Conservation (phyloP, 53 echinoderm and acorn worm genomes). For the Echinometra lucunter region DNA sequence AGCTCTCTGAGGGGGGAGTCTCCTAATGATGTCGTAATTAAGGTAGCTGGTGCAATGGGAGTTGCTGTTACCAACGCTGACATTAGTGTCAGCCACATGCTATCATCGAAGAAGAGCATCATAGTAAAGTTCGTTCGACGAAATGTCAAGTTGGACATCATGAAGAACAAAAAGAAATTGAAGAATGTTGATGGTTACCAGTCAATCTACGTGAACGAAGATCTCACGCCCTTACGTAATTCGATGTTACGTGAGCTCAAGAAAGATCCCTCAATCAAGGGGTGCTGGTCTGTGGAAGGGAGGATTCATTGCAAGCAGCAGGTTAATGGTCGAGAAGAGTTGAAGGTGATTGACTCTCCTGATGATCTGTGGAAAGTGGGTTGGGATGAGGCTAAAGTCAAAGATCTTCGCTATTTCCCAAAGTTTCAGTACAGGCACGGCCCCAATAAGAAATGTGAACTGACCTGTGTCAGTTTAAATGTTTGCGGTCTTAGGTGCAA, state of each 20-base stretch:
- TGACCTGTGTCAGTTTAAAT: slow-evolving; percentile 27
- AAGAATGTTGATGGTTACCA: slow-evolving; percentile 3
- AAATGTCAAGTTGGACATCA: slow-evolving; percentile 26
- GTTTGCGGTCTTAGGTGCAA: slow-evolving; percentile 28
- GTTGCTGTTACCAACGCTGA: background rate
- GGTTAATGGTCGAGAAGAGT: background rate
- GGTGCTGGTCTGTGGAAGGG: too few relatives aligned
- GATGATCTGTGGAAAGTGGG: too few relatives aligned
- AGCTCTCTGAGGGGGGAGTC: background rate
- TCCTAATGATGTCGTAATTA: background rate
- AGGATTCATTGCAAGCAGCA: slow-evolving; percentile 51
- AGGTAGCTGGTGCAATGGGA: slow-evolving; percentile 39
- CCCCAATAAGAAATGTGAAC: slow-evolving; percentile 18
- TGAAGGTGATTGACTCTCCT: background rate
- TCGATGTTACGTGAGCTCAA: background rate
- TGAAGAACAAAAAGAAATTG: slow-evolving; percentile 49
- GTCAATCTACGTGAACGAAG: slow-evolving; percentile 27
- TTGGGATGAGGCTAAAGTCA: too few relatives aligned
- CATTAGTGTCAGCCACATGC: slow-evolving; percentile 43
- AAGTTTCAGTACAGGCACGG: too few relatives aligned
- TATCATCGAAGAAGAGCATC: slow-evolving; percentile 30
- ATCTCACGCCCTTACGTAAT: slow-evolving; percentile 43
- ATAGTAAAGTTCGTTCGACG: slow-evolving; percentile 48
- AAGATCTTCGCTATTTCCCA: too few relatives aligned
- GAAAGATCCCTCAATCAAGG: slow-evolving; percentile 34